Evolutionary conservation across 2,797 vertebrate genomes (phyloP), one percentile per base, ranked within the genome.

Genomic region (Heteromormyrus szaboi): DNA sequence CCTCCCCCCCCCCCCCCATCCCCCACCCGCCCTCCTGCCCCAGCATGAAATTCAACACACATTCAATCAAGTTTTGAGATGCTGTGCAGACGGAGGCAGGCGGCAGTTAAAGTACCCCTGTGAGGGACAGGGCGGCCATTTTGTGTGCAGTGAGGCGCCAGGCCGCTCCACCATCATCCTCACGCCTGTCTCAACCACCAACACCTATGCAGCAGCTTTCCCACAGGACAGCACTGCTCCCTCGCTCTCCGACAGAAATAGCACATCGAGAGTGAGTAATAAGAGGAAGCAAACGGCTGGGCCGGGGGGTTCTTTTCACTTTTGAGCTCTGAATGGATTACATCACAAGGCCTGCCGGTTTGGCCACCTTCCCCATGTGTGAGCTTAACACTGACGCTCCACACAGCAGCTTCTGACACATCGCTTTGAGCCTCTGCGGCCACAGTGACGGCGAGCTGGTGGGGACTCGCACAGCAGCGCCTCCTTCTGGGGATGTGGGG

Each of bases 281-380:
- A 89, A 89, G 59, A 86, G 88, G 88, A 89, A 89, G 25, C 19
- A 12, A 83, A 44, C 59, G 19, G 56, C 19, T 22, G 46, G 8
- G 11, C 4, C 4, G 54, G 54, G 81, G 25, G 7, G 12, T 25
- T 51, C 25, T 89, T 81, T 51, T 33, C 87, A 53, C 87, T 33
- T 51, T 50, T 22, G 44, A 33, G 14, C 19, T 33, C 41, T 4
- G 25, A 41, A 65, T 85, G 54, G 33, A 29, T 84, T 72, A 50
- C 88, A 53, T 89, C 81, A 86, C n/a, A 65, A 62, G 79, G 19
- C 51, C 29, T n/a, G 14, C 14, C 0, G 81, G 46, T 9, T 48
- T 50, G 81, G 81, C 37, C 68, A 76, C 68, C 68, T 76, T 29
- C 25, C 25, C 62, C 62, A 68, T 29, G 62, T 68, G 62, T 29